A percentile compares a stretch with the other conserved stretches of the same genome.
These are phyloP conservation scores for Malurus cyaneus DNA, from an alignment of 2,113 vertebrate species.

Conservation along the genomic window DNA sequence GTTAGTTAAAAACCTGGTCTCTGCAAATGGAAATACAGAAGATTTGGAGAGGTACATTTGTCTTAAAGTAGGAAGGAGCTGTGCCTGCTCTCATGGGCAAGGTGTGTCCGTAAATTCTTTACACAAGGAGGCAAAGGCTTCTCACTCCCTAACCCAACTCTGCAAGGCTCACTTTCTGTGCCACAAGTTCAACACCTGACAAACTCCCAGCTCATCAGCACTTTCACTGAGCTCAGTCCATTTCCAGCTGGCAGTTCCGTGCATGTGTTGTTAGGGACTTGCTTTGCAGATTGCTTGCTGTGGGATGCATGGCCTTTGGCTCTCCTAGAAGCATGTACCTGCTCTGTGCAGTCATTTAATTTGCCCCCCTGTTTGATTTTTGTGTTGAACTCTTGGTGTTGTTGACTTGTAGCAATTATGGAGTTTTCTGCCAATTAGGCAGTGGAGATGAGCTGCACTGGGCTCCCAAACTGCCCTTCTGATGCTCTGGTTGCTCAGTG, in stretches of 20 bases:
- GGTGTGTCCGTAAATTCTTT: neutral
- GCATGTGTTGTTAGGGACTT: neutral
- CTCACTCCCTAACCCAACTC: neutral
- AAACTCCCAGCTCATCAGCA: neutral
- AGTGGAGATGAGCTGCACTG: neutral
- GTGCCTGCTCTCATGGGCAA: neutral
- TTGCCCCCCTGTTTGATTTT: neutral
- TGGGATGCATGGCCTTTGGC: neutral
- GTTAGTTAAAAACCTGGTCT: neutral
- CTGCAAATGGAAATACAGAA: neutral
- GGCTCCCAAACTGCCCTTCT: neutral
- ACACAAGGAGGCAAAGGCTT: neutral
- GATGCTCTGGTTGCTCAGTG: neutral
- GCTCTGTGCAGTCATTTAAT: neutral
- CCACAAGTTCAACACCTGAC: neutral
- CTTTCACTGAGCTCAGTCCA: neutral
- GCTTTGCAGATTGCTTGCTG: neutral
- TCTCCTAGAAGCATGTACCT: neutral
- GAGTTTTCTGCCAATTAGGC: slow-evolving; percentile 39
- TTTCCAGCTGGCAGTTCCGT: neutral
- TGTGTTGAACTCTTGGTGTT: neutral
- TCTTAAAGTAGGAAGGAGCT: neutral
- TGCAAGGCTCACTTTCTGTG: neutral
- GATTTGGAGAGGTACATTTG: neutral
- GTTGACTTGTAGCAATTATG: neutral